Conservation (phyloP, 2,113 vertebrate species). For the Rhinogobius similis region DNA sequence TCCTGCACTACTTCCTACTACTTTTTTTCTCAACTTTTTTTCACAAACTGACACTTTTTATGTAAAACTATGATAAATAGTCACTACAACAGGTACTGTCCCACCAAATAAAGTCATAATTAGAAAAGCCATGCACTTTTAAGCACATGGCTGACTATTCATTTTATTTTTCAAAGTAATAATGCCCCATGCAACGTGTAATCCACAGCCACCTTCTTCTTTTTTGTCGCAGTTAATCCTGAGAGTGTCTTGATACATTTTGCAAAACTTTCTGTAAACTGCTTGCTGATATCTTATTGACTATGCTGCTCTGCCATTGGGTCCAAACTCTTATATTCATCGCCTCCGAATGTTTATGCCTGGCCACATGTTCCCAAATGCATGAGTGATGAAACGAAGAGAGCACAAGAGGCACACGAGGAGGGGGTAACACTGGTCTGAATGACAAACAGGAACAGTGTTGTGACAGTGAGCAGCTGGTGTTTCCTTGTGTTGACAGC, state of each 20-base stretch:
- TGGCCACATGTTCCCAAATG: conserved; percentile 29
- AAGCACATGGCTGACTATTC: too few relatives aligned
- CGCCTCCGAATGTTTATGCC: conserved; percentile 6
- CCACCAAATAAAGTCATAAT: too few relatives aligned
- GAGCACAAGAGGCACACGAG: background rate
- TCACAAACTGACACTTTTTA: too few relatives aligned
- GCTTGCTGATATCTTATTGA: background rate
- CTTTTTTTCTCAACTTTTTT: too few relatives aligned
- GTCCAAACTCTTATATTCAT: conserved; percentile 4
- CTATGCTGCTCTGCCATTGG: background rate
- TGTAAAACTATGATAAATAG: too few relatives aligned
- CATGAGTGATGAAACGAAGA: conserved; percentile 23
- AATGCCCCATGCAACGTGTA: too few relatives aligned
- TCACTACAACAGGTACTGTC: too few relatives aligned
- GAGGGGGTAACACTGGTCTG: conserved; percentile 45
- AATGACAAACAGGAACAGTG: conserved; percentile 62
- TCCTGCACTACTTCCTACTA: too few relatives aligned
- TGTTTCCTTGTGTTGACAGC: conserved; percentile 66
- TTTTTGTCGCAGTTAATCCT: too few relatives aligned
- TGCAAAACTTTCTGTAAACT: background rate
- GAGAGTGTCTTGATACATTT: background rate
- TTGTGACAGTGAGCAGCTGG: conserved; percentile 75
- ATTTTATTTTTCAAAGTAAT: too few relatives aligned
- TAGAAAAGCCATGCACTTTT: too few relatives aligned
- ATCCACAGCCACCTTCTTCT: too few relatives aligned